Evolutionary conservation across 2,113 vertebrate genomes (phyloP), one percentile per base, ranked within the genome.

Genomic region (Oncorhynchus mykiss): DNA sequence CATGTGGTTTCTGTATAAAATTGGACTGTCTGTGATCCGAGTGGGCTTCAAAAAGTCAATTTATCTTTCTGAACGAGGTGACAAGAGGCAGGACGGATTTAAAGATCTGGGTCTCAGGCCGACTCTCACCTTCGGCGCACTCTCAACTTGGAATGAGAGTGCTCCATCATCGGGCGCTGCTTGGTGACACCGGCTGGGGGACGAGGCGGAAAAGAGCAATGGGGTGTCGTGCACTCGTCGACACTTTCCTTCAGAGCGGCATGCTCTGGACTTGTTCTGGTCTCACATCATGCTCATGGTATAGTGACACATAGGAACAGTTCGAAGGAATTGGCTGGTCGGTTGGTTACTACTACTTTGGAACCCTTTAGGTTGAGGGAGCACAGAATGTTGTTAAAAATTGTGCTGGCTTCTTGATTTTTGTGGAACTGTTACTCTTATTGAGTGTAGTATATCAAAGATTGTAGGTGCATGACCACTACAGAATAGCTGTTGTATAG

Each of bases 21-120:
- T 74, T 78, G 54, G 13, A 62, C 22, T 59, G 71, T 25, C 72
- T 84, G 81, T 70, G 80, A 86, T 82, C 70, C 48, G 78, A 87
- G 83, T 81, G 62, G 3, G 67, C 81, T 82, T 90, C 86, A 90
- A 90, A 89, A 72, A 88, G 89, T 90, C 86, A 74, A 93, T 93
- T 89, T 89, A 91, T 92, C 92, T 91, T 90, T 74, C 79, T 83
- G 88, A 91, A 91, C 85, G 83, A 92, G 87, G 82, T 85, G 88
- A 86, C 88, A 22, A 24, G n/a, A 62, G n/a, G 49, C 85, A 75
- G 59, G 78, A 72, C 78, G 80, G 84, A 85, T 90, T 91, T 91
- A 89, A 90, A 90, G 84, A 87, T 91, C 78, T 87, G 72, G 88
- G 87, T 89, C 82, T 85, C 82, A 25, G 80, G 88, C 82, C 72